Evolutionary conservation across 2,113 vertebrate genomes (phyloP), one percentile per base, ranked within the genome.

Genomic region (Gavialis gangeticus): DNA sequence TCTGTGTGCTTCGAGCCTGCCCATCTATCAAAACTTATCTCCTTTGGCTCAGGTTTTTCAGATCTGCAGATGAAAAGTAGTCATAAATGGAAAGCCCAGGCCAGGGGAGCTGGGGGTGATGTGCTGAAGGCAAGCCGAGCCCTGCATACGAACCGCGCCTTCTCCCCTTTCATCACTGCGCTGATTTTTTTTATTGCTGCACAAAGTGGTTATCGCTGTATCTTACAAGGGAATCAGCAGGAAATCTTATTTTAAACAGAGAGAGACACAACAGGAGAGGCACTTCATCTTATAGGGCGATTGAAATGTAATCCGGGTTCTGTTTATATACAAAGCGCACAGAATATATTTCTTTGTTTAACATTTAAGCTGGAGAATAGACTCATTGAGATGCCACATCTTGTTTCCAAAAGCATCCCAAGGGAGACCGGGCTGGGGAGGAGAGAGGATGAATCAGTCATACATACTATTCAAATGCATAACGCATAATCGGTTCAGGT

Each of bases 401-500:
- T 73, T 37, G 81, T 88, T 83, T 92, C 77, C 77, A 82, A 27
- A 76, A 55, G 37, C 24, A 2, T 85, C 92, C 87, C 75, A 9
- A 71, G 62, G 81, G 91, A 88, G 24, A 64, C 75, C 16, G 46
- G 76, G 79, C 19, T 83, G 58, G 69, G 66, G 63, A 66, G 46
- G 75, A 37, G 59, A 46, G 37, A 75, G 90, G 96, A 89, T 62
- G 88, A 93, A 89, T 87, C 82, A 80, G 56, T 71, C 67, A 84
- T 91, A 60, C 54, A 28, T 28, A 79, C 79, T 71, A 73, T 78
- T 77, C 55, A n/a, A 78, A 92, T 90, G 71, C 79, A 93, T 90
- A 91, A 93, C 78, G 62, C 91, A 87, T 57, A 55, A 85, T 84
- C 82, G 87, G 75, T 71, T 84, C 86, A 78, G 84, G 85, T 75